These are phyloP conservation scores for Vulpes ferrilata DNA, from an alignment of 2,113 vertebrate species.

Conservation along the genomic window DNA sequence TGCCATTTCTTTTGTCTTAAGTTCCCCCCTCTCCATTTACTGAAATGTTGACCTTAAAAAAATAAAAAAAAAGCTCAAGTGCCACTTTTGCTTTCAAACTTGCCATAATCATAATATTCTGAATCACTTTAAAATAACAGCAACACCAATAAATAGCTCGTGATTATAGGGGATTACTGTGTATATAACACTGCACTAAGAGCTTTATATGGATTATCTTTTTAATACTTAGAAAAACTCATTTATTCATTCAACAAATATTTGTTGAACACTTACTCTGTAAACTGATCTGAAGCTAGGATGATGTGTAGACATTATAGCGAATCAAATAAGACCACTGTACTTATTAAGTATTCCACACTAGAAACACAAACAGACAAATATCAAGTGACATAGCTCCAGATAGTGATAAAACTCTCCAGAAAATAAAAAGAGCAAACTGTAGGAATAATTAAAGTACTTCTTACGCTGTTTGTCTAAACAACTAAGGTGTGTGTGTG, in stretches of 20 bases:
- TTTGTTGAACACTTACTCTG: not conserved
- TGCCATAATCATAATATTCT: not conserved
- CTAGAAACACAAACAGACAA: not conserved
- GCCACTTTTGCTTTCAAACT: not conserved
- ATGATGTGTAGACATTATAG: not conserved
- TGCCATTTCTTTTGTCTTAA: not conserved
- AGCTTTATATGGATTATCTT: not conserved
- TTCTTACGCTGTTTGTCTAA: not conserved
- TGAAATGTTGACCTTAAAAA: not conserved
- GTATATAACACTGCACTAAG: not conserved
- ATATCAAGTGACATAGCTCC: not conserved
- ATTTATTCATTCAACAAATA: conserved; percentile 8
- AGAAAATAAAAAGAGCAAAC: not conserved
- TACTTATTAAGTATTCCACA: not conserved
- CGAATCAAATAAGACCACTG: not conserved
- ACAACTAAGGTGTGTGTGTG: not conserved
- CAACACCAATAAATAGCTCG: not conserved
- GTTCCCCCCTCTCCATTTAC: not conserved
- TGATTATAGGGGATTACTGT: not conserved
- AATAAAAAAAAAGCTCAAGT: not conserved
- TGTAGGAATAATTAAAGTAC: not conserved
- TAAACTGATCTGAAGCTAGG: not conserved
- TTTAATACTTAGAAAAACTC: not conserved
- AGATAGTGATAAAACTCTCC: not conserved
- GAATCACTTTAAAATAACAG: conserved; percentile 23